Evolutionary conservation across 2,113 vertebrate species (phyloP).

Genomic region (Psilopsiagon aurifrons): DNA sequence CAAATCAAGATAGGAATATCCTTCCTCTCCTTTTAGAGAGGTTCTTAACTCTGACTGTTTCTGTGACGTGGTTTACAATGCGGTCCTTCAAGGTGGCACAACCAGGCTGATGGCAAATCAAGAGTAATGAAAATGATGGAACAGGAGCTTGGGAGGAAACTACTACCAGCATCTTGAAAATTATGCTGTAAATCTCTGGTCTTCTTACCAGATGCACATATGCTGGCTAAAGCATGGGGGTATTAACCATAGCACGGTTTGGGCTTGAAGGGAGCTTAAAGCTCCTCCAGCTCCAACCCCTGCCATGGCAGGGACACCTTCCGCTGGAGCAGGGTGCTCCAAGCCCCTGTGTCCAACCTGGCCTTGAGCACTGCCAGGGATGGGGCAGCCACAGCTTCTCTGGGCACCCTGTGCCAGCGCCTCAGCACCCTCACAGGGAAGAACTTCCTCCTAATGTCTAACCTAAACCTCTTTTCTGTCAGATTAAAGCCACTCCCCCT

Average conservation of each 20-base stretch:
- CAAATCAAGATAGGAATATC: background rate
- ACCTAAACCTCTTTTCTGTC: too few species aligned
- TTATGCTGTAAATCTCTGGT: background rate
- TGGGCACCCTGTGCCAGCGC: too few species aligned
- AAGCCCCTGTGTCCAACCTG: background rate
- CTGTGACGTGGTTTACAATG: background rate
- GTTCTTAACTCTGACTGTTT: background rate
- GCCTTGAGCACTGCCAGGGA: too few species aligned
- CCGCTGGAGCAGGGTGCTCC: background rate
- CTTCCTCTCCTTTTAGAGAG: background rate
- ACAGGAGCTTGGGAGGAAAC: background rate
- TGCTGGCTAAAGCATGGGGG: background rate
- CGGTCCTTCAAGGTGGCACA: background rate
- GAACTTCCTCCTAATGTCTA: too few species aligned
- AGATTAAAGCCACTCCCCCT: too few species aligned
- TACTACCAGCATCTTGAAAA: background rate
- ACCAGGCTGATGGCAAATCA: background rate
- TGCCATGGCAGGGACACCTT: rapidly evolving
- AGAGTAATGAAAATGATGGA: background rate
- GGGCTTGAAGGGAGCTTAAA: background rate
- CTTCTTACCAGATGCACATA: background rate
- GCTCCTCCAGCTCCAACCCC: background rate
- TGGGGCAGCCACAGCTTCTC: too few species aligned
- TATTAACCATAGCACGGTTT: background rate
- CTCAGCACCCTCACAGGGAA: too few species aligned